These are phyloP conservation scores for Athene cunicularia DNA, from an alignment of 2,113 vertebrate species.

Conservation along the genomic window DNA sequence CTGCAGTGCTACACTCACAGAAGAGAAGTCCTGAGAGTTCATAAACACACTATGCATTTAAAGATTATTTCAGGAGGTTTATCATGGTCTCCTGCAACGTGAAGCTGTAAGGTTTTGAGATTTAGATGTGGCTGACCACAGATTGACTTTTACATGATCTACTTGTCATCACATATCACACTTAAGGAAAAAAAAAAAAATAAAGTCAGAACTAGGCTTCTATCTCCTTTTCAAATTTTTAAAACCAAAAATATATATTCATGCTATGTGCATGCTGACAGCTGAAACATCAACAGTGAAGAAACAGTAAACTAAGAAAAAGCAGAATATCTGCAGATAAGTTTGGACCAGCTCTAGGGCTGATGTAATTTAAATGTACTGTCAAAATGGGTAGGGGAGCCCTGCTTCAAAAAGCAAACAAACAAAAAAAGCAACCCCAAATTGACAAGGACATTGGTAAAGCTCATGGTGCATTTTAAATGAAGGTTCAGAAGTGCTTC, in stretches of 20 bases:
- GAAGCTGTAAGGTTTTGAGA: neutral
- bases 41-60: neutral
- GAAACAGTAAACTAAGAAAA: conserved; percentile 33
- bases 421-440: neutral
- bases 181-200: neutral
- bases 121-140: conserved; percentile 43
- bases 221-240: neutral
- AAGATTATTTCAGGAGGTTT: neutral
- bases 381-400: neutral
- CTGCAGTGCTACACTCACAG: neutral
- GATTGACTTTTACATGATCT: conserved; percentile 61
- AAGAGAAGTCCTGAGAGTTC: neutral
- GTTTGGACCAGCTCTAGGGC: neutral
- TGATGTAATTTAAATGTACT: neutral
- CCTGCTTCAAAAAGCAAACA: neutral
- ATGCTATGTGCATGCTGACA: conserved; percentile 18
- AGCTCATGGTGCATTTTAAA: neutral
- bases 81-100: neutral
- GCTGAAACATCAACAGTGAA: conserved; percentile 25
- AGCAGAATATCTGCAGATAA: neutral
- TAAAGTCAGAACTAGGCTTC: neutral
- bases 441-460: neutral
- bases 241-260: conserved; percentile 12
- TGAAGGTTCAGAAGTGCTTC: neutral
- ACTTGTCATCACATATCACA: conserved; percentile 57